Conservation (phyloP, 37 sponge, comb jelly and placozoan genomes). For the Mnemiopsis leidyi region DNA sequence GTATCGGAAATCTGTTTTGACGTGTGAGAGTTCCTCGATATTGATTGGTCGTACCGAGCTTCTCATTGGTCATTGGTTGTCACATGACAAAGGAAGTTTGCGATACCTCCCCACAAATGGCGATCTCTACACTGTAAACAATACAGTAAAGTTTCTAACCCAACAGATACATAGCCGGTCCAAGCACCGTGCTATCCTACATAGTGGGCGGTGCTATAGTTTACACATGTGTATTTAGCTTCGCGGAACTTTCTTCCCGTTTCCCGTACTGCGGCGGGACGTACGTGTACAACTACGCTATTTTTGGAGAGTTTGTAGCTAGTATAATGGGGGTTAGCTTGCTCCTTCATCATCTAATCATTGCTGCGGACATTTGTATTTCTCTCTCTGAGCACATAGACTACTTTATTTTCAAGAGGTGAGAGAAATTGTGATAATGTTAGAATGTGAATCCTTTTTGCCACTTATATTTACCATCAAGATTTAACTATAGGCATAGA, state of each 20-base stretch:
- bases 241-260: background rate
- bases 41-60: too few relatives aligned
- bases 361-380: background rate
- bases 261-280: constrained; percentile 19
- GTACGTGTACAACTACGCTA: constrained; percentile 17
- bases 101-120: too few relatives aligned
- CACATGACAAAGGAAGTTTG: too few relatives aligned
- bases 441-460: too few relatives aligned
- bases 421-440: too few relatives aligned
- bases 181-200: constrained; percentile 20
- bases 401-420: constrained; percentile 23
- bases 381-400: constrained; percentile 1
- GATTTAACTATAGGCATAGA: too few relatives aligned
- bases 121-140: too few relatives aligned
- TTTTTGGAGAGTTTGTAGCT: background rate
- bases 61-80: too few relatives aligned
- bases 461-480: too few relatives aligned
- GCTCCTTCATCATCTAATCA: background rate
- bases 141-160: background rate
- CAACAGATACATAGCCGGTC: background rate
- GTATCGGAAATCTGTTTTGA: too few relatives aligned
- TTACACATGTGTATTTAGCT: background rate
- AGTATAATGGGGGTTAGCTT: background rate
- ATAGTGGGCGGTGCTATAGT: constrained; percentile 10
- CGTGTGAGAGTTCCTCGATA: too few relatives aligned